Percentiles rank a stretch among this genome's conserved stretches.
Conservation (phyloP, 2,888 invertebrate species). For the Synergus laeviventris region DNA sequence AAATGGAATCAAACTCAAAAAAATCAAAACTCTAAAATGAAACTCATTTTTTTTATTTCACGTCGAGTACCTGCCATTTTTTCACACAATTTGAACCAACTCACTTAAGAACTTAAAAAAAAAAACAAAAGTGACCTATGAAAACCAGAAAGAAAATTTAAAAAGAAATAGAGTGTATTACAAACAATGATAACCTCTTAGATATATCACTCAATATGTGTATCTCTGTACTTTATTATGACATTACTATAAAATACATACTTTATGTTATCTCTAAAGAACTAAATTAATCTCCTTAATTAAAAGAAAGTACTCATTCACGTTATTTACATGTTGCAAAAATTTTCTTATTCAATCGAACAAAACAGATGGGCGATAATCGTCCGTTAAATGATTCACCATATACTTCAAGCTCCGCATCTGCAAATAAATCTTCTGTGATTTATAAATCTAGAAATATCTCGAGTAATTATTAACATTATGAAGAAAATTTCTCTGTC, state of each 20-base stretch:
- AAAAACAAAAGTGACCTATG: too few relatives aligned
- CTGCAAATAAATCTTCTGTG: conserved; percentile 18
- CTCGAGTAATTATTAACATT: conserved; percentile 23
- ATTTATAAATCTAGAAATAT: conserved; percentile 20
- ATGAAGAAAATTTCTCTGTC: conserved; percentile 20
- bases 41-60: too few relatives aligned
- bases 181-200: conserved; percentile 7
- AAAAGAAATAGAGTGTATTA: background rate
- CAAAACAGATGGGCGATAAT: conserved; percentile 36
- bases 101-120: too few relatives aligned
- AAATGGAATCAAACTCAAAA: too few relatives aligned
- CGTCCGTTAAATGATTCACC: conserved; percentile 34
- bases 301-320: conserved; percentile 4
- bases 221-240: conserved; percentile 6
- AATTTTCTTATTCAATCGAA: conserved; percentile 21
- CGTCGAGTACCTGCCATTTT: too few relatives aligned
- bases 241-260: conserved; percentile 14
- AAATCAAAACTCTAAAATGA: too few relatives aligned
- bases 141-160: background rate
- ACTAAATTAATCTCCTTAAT: conserved; percentile 25
- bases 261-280: conserved; percentile 11
- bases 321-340: conserved; percentile 8
- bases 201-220: background rate
- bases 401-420: conserved; percentile 5
- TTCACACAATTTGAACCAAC: too few relatives aligned